A percentile compares a stretch with the other conserved stretches of the same genome.
Conservation (phyloP, 2,888 invertebrate species). For the Lamproptera curius region DNA sequence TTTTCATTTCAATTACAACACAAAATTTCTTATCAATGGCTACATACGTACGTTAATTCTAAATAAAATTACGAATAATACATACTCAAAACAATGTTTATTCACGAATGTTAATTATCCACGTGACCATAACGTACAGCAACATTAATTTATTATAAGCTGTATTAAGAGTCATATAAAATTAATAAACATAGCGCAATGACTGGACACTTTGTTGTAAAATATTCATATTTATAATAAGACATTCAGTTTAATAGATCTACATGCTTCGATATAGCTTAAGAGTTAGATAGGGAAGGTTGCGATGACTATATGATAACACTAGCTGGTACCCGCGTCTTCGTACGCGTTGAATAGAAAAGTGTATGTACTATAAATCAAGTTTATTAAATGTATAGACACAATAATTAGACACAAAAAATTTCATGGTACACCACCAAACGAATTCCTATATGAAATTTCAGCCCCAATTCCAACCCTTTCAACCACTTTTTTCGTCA, state of each 20-base stretch:
- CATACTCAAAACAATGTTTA: no score
- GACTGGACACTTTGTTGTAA: background rate
- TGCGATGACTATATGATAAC: no score
- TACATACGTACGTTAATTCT: no score
- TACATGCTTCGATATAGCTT: constrained; percentile 5
- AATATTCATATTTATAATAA: constrained; percentile 2
- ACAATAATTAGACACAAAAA: background rate
- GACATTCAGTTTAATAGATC: constrained; percentile 6
- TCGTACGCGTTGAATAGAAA: background rate
- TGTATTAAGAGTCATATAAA: no score
- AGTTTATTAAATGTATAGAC: background rate
- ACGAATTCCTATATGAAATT: background rate
- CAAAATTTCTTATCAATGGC: no score
- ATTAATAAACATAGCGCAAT: constrained; percentile 15
- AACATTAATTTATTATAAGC: no score
- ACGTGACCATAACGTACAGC: no score
- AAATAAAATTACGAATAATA: no score
- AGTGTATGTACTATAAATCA: background rate
- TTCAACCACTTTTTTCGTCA: no score
- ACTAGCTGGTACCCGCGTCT: background rate
- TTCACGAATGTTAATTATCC: no score
- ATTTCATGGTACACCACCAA: background rate
- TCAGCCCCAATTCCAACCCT: no score
- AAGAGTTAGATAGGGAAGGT: background rate
- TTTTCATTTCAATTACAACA: no score